Base-by-base conservation (phyloP, 2,797 vertebrate genomes). In the Sarcoramphus papa region DNA sequence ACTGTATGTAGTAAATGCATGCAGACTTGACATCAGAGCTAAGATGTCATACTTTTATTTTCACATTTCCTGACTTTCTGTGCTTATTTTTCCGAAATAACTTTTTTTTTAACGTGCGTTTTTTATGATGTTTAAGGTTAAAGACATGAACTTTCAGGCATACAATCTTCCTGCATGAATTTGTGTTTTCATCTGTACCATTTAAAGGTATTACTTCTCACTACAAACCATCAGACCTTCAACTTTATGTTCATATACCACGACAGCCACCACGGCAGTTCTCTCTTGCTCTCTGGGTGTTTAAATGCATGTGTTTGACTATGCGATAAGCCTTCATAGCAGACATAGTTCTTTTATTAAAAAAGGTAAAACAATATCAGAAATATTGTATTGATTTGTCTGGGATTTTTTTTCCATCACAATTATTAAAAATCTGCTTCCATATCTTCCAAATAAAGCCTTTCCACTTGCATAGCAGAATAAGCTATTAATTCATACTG, bases 1-100 rank as follows among this genome's bases (percentile, higher is more conserved):
- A 31, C 2, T 11, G 17, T 13, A 8, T 0, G 0, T 19, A 14
- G 11, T 9, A 72, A 23, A 35, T 22, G 20, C 7, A 17, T 5
- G 31, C 27, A 51, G 33, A n/a, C 8, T 67, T 82, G 19, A 37
- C 14, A 78, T 15, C 13, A 78, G n/a, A 65, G 21, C 7, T 40
- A 78, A 45, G 37, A 47, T 35, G 23, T 68, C 20, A 45, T 51
- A 19, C 8, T 48, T 74, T 9, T 30, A 9, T 27, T 80, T 90
- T 60, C 20, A 43, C 5, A 53, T 85, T 85, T 93, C 64, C 30
- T 41, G 22, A 59, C 3, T 33, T 82, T 17, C 30, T 56, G 7
- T 45, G 12, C 5, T 74, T 67, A 28, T 45, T 85, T 62, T 83
- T 75, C 2, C 2, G 45, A 35, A 63, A 56, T 8, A 30, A 23